Evolutionary conservation across 2,797 vertebrate genomes (phyloP).

Genomic region (Capromys pilorides): DNA sequence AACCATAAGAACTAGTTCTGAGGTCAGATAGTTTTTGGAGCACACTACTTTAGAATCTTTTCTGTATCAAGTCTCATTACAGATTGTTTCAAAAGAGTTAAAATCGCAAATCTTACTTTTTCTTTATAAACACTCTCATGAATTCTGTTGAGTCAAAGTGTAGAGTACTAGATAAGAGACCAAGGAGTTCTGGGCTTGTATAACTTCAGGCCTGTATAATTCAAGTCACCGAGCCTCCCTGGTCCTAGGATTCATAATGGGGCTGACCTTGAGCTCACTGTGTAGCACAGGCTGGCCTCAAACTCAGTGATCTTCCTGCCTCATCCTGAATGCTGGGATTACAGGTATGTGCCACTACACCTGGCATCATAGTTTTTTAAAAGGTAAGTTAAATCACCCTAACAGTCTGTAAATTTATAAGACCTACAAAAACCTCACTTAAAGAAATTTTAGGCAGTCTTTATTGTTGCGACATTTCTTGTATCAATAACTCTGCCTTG

Average conservation of each 20-base stretch:
- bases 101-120: slow-evolving; percentile 13
- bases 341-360: neutral
- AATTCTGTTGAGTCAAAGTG: neutral
- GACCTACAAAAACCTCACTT: slow-evolving; percentile 9
- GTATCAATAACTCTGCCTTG: neutral
- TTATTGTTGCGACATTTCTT: slow-evolving; percentile 15
- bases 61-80: neutral
- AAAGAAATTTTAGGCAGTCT: slow-evolving; percentile 14
- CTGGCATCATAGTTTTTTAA: neutral
- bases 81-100: slow-evolving; percentile 23
- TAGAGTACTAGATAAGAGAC: neutral
- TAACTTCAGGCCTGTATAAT: neutral
- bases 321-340: neutral
- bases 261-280: neutral
- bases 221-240: neutral
- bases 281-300: neutral
- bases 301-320: neutral
- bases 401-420: neutral
- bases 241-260: neutral
- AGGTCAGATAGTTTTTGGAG: slow-evolving; percentile 17
- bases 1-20: neutral
- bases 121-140: neutral
- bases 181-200: neutral
- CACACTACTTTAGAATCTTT: neutral
- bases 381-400: slow-evolving; percentile 1